phyloP scores from a whole-genome alignment of 1,140 invertebrate species.

The Dendrolimus punctatus region DNA sequence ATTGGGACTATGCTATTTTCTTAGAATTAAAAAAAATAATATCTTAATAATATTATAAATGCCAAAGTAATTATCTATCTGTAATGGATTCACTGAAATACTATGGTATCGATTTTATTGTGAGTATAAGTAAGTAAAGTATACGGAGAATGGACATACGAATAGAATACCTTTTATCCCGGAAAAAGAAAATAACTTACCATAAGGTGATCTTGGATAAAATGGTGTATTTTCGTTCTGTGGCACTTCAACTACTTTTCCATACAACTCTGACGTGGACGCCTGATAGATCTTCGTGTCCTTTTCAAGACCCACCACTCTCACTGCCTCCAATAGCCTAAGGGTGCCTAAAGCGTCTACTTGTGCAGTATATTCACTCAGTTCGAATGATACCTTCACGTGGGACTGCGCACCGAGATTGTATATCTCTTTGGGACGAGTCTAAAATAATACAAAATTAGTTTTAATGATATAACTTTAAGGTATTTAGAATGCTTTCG shows the following conservation, averaged over 20 bases:
- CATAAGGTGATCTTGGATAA: conserved; percentile 99
- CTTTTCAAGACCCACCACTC: conserved; percentile 91
- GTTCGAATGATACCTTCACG: conserved; percentile 97
- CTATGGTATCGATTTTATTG: too few relatives aligned
- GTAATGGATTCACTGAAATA: too few relatives aligned
- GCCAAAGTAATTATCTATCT: too few relatives aligned
- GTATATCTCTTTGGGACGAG: conserved; percentile 96
- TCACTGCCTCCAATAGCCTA: conserved; percentile 94
- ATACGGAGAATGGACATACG: not conserved
- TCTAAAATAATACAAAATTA: conserved; percentile 34
- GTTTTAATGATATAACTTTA: too few relatives aligned
- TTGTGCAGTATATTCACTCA: conserved; percentile 98
- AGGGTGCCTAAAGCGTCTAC: conserved; percentile 99
- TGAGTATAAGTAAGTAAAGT: too few relatives aligned
- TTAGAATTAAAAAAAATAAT: too few relatives aligned
- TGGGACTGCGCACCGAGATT: conserved; percentile 99
- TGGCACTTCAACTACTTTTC: conserved; percentile 96
- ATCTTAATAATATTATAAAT: too few relatives aligned
- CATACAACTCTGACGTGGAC: conserved; percentile 98
- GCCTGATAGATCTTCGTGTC: conserved; percentile 97
- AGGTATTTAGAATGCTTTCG: too few relatives aligned
- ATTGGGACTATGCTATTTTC: too few relatives aligned
- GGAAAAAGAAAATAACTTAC: conserved; percentile 71
- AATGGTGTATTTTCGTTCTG: conserved; percentile 99
- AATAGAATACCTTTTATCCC: not conserved